phyloP scores from a whole-genome alignment of 2,888 invertebrate genomes.

The Tenodera sinensis region DNA sequence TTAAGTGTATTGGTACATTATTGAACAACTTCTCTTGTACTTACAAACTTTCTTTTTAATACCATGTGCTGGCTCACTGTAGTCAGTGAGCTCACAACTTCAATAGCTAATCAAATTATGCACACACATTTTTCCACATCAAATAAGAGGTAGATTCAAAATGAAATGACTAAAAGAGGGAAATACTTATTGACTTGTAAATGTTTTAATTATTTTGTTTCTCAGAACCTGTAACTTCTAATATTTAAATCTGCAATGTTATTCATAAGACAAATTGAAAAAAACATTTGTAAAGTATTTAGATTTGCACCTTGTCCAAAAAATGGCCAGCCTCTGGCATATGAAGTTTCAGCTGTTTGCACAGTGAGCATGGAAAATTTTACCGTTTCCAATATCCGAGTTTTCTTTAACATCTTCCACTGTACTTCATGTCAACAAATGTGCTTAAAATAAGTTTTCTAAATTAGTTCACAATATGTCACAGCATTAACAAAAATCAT shows the following conservation, averaged over 20 bases:
- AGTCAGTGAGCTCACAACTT: not conserved
- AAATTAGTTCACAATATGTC: not conserved
- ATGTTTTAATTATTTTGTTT: not conserved
- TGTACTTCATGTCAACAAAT: not conserved
- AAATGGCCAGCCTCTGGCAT: not conserved
- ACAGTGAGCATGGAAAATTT: not conserved
- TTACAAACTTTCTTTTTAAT: not conserved
- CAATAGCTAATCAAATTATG: not conserved
- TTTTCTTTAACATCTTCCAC: not conserved
- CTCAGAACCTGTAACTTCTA: not conserved
- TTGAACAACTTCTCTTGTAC: not conserved
- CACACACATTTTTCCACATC: not conserved
- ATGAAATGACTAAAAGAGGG: not conserved
- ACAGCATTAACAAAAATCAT: not conserved
- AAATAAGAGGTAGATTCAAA: not conserved
- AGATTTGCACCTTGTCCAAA: not conserved
- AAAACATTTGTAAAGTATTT: not conserved
- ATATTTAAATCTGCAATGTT: not conserved
- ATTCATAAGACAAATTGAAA: not conserved
- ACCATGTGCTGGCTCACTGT: not conserved
- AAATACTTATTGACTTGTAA: not conserved
- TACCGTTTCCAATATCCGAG: not conserved
- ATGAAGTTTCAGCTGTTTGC: not conserved
- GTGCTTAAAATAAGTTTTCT: not conserved
- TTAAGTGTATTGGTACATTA: not conserved